A percentile compares a stretch with the other conserved stretches of the same genome.
Evolutionary conservation across 1,140 invertebrate species (phyloP).

Genomic region (Zaprionus vittiger): DNA sequence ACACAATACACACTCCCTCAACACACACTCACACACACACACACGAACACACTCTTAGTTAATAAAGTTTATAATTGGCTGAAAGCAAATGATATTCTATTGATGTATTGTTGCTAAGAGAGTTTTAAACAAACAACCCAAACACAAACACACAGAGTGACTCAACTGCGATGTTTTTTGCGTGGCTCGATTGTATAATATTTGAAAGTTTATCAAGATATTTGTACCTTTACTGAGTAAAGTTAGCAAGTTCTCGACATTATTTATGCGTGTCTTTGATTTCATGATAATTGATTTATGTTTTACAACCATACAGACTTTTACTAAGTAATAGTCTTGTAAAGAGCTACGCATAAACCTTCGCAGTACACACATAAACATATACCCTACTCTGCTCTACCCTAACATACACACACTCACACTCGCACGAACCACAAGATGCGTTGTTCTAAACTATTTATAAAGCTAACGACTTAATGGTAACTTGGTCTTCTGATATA

Average conservation of each 20-base stretch:
- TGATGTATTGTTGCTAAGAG: constrained; percentile 1
- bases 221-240: background rate
- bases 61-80: constrained; percentile 29
- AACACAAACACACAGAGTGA: background rate
- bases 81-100: constrained; percentile 3
- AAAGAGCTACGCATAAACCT: background rate
- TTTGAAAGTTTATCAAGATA: background rate
- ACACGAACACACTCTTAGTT: constrained; percentile 9
- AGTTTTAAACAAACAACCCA: constrained; percentile 1
- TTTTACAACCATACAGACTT: background rate
- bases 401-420: constrained; percentile 19
- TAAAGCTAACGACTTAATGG: constrained; percentile 77
- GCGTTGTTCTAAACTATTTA: constrained; percentile 64
- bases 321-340: background rate
- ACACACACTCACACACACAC: constrained; percentile 11
- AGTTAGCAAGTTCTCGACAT: too few relatives aligned
- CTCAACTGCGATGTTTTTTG: background rate
- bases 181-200: background rate
- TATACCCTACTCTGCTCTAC: background rate
- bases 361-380: constrained; percentile 11
- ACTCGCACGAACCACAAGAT: constrained; percentile 46
- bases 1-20: constrained; percentile 2
- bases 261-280: background rate
- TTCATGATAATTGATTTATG: background rate
- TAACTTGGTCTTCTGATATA: constrained; percentile 77